These are phyloP conservation scores for Pogonophryne albipinna DNA, from an alignment of 2,797 vertebrate genomes.

Conservation along the genomic window DNA sequence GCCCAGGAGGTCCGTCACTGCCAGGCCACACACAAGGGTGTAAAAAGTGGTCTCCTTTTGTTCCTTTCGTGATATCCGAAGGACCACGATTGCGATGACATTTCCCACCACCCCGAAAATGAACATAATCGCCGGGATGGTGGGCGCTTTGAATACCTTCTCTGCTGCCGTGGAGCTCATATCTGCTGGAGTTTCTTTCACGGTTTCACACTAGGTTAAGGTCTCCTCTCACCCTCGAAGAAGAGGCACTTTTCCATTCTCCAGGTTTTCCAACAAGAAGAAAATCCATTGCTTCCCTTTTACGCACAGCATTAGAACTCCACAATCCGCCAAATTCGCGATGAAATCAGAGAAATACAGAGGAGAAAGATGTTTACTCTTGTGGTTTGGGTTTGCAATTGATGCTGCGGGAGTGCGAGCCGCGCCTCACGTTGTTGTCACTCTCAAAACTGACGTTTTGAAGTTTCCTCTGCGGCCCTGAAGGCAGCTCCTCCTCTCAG, in stretches of 20 bases:
- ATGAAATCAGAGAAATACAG: not conserved
- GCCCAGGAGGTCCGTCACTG: conserved; percentile 94
- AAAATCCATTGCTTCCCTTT: conserved; percentile 58
- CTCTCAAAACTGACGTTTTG: conserved; percentile 53
- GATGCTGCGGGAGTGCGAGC: conserved; percentile 15
- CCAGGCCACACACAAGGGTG: conserved; percentile 95
- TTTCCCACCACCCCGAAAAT: conserved; percentile 97
- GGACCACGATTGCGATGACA: conserved; percentile 93
- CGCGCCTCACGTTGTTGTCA: conserved; percentile 42
- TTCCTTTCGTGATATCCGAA: conserved; percentile 94
- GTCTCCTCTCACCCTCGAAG: conserved; percentile 22
- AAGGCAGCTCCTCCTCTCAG: conserved; percentile 68
- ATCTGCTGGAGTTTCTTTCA: conserved; percentile 34
- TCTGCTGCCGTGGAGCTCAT: conserved; percentile 47
- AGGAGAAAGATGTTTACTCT: not conserved
- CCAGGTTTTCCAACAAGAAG: conserved; percentile 15
- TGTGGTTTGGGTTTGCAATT: not conserved
- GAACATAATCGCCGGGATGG: conserved; percentile 95
- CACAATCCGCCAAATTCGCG: not conserved
- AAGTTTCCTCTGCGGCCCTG: conserved; percentile 34
- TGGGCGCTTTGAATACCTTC: conserved; percentile 65
- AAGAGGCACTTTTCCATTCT: conserved; percentile 31
- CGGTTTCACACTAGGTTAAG: not conserved
- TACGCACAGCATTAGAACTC: conserved; percentile 48
- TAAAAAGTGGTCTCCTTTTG: conserved; percentile 98